Percentiles rank a stretch among this genome's conserved stretches.
These are phyloP conservation scores for Meda fulgida DNA, from an alignment of 2,797 vertebrate species.

Conservation along the genomic window DNA sequence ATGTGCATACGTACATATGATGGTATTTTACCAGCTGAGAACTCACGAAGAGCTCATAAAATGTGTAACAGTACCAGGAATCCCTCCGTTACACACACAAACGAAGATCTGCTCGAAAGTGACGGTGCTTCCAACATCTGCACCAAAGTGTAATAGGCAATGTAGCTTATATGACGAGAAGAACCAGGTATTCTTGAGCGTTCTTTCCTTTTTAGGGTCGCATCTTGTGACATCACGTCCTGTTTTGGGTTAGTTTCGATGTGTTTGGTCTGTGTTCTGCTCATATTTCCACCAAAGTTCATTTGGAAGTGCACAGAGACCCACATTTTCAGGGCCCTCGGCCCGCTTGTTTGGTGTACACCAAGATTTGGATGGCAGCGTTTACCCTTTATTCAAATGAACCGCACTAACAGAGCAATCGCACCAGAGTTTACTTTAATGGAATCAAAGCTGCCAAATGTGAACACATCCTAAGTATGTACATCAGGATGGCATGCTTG, in stretches of 20 bases:
- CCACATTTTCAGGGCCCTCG: not conserved
- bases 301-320: not conserved
- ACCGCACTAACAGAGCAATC: not conserved
- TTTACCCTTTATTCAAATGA: not conserved
- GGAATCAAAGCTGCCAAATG: not conserved
- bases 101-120: not conserved
- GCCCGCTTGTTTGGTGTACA: not conserved
- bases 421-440: not conserved
- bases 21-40: not conserved
- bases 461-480: not conserved
- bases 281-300: not conserved
- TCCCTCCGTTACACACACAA: not conserved
- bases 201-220: not conserved
- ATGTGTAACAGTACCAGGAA: not conserved
- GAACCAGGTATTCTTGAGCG: not conserved
- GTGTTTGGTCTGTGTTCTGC: not conserved
- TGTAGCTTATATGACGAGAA: not conserved
- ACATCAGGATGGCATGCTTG: not conserved
- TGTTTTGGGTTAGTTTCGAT: not conserved
- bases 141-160: not conserved
- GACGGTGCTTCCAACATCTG: not conserved
- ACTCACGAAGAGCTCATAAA: not conserved
- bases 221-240: not conserved
- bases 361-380: not conserved
- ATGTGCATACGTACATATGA: not conserved